These are phyloP conservation scores for Falco novaeseelandiae DNA, from an alignment of 2,797 vertebrate genomes.

Conservation along the genomic window DNA sequence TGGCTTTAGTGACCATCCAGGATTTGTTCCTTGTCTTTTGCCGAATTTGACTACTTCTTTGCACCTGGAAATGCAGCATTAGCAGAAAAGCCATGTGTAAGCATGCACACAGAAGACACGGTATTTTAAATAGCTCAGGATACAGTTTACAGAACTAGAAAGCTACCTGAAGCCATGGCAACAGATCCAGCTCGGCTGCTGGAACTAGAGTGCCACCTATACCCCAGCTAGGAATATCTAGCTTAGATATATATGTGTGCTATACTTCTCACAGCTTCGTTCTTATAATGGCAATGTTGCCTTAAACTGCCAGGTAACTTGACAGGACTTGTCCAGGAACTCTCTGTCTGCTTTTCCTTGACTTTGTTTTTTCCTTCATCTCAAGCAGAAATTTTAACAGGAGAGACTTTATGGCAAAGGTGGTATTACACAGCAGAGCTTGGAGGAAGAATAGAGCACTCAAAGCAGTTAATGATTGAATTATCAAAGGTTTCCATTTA, in stretches of 20 bases:
- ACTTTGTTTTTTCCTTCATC: neutral
- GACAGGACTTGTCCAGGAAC: neutral
- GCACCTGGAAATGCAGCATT: neutral
- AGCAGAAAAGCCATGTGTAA: neutral
- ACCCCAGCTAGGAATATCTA: neutral
- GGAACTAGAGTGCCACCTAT: neutral
- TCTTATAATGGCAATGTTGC: neutral
- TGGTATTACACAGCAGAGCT: neutral
- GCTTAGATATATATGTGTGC: neutral
- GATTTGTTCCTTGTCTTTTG: neutral
- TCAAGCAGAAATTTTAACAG: neutral
- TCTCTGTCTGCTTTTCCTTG: neutral
- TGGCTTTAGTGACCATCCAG: neutral
- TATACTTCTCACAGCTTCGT: neutral
- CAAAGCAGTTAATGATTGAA: neutral
- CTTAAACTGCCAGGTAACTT: neutral
- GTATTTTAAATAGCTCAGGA: neutral
- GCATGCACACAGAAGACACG: neutral
- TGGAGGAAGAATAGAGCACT: neutral
- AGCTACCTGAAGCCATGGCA: neutral
- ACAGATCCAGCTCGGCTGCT: neutral
- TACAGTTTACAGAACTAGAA: neutral
- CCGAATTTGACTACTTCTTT: neutral
- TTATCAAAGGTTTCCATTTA: neutral
- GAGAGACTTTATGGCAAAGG: neutral